Evolutionary conservation across 2,797 vertebrate genomes (phyloP), one percentile per base, ranked within the genome.

Genomic region (Artibeus jamaicensis): DNA sequence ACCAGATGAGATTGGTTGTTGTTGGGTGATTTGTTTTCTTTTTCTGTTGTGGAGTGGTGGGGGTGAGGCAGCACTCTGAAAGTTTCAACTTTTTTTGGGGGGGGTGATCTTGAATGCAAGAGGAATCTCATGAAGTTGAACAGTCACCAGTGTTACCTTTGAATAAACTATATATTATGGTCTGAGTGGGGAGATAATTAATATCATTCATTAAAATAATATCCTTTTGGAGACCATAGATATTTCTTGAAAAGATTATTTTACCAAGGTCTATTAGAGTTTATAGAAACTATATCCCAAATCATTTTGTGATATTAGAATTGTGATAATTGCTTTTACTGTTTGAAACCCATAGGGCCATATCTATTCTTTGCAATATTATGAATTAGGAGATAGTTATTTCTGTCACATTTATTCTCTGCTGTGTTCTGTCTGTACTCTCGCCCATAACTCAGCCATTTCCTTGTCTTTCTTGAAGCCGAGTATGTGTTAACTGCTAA

Each of bases 1-100:
- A 73, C 81, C 57, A 37, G 57, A 96, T 97, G 70, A 91, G 96
- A 97, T 96, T 96, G 86, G 93, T 85, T 24, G 21, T 53, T 50
- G 32, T 46, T 59, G 34, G 84, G 19, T 81, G 73, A 21, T 3
- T 9, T 48, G 10, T n/a, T 19, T 67, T 15, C 62, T 97, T n/a
- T 7, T 16, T 62, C 18, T 37, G 11, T 7, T 32, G 55, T 4
- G 55, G 55, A 26, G 3, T 5, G 2, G 55, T 0, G 55, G 24
- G 24, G 59, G 22, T 2, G 9, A 24, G 57, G 55, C 3, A 3
- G 2, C 86, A 48, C 82, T 97, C 97, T 97, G 90, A 62, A 98
- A 97, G 6, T 92, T 95, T 34, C 88, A 92, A 96, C 32, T 59
- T 15, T n/a, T n/a, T 65, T n/a, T 16, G 93, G 9, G 44, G 42